Evolutionary conservation across 2,113 vertebrate genomes (phyloP).

Genomic region (Anolis sagrei): DNA sequence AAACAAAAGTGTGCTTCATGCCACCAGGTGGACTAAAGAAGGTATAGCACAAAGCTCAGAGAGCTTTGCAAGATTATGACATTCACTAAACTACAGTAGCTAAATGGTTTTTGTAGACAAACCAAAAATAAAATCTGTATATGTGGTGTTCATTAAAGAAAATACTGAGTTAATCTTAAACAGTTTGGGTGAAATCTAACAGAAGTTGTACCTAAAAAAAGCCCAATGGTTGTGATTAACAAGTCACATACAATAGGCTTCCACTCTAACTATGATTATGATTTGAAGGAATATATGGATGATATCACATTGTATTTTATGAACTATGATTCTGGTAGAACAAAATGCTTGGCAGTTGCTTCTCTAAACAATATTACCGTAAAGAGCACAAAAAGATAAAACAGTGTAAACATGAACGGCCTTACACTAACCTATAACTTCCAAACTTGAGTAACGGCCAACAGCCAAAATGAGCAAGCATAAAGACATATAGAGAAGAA

Average conservation of each 20-base stretch:
- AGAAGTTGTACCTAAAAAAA: too few species aligned
- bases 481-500: neutral
- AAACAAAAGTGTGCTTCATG: constrained; percentile 18
- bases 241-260: neutral
- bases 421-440: neutral
- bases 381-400: neutral
- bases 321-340: neutral
- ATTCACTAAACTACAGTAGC: constrained; percentile 23
- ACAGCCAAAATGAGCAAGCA: neutral
- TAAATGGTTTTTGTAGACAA: constrained; percentile 30
- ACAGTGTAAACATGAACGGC: neutral
- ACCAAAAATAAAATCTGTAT: constrained; percentile 17
- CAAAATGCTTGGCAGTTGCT: neutral
- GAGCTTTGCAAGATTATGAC: constrained; percentile 9
- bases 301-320: neutral
- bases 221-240: neutral
- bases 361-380: neutral
- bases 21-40: constrained; percentile 60
- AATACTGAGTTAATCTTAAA: constrained; percentile 14
- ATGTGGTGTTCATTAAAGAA: constrained; percentile 26
- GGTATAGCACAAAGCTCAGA: constrained; percentile 37
- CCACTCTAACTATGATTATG: too few species aligned
- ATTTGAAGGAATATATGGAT: neutral
- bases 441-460: neutral
- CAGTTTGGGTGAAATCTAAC: neutral